Conservation (phyloP, 1,140 invertebrate species). For the Bombus breviceps region DNA sequence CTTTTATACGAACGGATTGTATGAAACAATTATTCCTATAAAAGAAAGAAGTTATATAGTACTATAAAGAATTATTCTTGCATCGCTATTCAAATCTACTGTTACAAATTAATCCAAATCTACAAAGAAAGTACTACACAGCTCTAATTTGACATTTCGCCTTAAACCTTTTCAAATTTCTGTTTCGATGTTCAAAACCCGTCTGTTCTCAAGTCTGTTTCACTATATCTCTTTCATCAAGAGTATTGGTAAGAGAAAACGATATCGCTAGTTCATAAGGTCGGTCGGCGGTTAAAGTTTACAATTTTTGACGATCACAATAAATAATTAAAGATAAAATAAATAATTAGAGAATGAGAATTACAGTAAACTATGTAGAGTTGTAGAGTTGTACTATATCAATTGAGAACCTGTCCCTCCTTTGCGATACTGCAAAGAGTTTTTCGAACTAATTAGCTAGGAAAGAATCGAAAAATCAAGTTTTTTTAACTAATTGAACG, state of each 20-base stretch:
- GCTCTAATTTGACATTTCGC: not conserved
- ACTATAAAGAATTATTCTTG: not conserved
- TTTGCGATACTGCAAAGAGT: too few species aligned
- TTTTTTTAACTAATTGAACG: too few species aligned
- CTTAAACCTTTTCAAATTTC: not conserved
- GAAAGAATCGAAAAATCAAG: too few species aligned
- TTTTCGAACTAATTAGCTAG: too few species aligned
- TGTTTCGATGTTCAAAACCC: not conserved
- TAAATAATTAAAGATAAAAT: not conserved
- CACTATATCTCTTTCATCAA: not conserved
- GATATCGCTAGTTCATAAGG: not conserved
- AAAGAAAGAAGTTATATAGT: not conserved
- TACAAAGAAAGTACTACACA: not conserved
- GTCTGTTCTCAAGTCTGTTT: not conserved
- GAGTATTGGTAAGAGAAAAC: too few species aligned
- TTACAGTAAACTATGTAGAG: too few species aligned
- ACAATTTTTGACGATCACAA: not conserved
- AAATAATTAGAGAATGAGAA: too few species aligned
- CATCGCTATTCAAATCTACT: not conserved
- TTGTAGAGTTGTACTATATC: too few species aligned
- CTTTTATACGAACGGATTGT: not conserved
- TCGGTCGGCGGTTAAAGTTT: not conserved
- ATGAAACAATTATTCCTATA: not conserved
- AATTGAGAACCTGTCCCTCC: too few species aligned
- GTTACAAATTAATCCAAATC: not conserved